phyloP scores from a whole-genome alignment of 2,797 vertebrate genomes.

The Chloroceryle inda region DNA sequence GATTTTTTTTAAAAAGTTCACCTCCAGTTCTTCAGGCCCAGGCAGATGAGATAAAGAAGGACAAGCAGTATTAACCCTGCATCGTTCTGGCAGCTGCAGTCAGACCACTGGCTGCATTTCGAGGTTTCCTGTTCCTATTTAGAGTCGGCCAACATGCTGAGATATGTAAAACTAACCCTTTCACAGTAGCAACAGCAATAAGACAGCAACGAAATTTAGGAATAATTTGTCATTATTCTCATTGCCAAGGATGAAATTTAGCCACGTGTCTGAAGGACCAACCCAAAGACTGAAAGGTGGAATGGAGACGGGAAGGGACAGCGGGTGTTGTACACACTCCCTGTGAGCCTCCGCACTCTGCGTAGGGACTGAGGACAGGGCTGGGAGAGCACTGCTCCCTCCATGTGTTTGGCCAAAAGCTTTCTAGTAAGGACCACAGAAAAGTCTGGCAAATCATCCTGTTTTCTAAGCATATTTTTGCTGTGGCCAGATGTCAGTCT shows the following conservation, averaged over 20 bases:
- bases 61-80: not conserved
- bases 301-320: not conserved
- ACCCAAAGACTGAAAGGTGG: not conserved
- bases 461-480: not conserved
- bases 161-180: not conserved
- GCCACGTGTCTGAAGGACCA: not conserved
- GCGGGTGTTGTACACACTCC: not conserved
- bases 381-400: not conserved
- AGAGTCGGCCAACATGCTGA: not conserved
- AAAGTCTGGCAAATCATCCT: not conserved
- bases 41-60: not conserved
- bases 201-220: constrained; percentile 16
- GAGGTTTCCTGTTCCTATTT: constrained; percentile 20
- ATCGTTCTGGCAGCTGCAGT: not conserved
- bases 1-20: not conserved
- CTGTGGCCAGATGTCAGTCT: not conserved
- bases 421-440: not conserved
- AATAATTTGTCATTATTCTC: not conserved
- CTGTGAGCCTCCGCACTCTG: not conserved
- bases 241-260: not conserved
- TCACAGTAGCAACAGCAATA: not conserved
- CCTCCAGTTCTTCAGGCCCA: not conserved
- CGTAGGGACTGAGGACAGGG: not conserved
- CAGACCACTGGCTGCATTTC: not conserved
- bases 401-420: not conserved